phyloP scores from a whole-genome alignment of 2,113 vertebrate species.

The Seriola dumerili region DNA sequence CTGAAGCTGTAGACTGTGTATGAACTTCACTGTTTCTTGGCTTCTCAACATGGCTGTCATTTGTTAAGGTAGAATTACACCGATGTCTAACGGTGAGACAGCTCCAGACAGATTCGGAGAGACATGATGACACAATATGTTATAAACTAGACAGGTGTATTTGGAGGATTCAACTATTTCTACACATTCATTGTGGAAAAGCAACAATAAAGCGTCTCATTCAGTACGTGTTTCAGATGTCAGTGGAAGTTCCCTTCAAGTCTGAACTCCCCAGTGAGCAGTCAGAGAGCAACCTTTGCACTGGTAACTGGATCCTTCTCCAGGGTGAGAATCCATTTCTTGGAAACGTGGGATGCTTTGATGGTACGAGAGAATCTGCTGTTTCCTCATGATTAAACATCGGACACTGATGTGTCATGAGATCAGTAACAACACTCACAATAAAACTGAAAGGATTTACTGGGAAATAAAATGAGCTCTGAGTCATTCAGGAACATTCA shows the following conservation, averaged over 20 bases:
- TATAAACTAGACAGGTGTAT: conserved; percentile 34
- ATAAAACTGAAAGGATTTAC: conserved; percentile 29
- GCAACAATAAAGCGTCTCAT: conserved; percentile 49
- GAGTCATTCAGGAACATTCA: conserved; percentile 17
- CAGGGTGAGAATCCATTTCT: conserved; percentile 34
- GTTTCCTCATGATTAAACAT: conserved; percentile 25
- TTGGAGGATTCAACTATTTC: conserved; percentile 24
- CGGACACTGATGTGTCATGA: not conserved
- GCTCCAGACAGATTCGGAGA: not conserved
- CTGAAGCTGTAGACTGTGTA: not conserved
- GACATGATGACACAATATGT: not conserved
- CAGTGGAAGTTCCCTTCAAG: conserved; percentile 71
- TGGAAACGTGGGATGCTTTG: conserved; percentile 25
- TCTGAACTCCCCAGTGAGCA: conserved; percentile 11
- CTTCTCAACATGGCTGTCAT: not conserved
- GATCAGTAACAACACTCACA: conserved; percentile 5
- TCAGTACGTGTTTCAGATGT: conserved; percentile 49
- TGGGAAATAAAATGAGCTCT: conserved; percentile 25
- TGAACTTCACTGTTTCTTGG: conserved; percentile 4
- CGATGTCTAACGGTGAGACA: not conserved
- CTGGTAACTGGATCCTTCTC: conserved; percentile 47
- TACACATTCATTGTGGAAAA: conserved; percentile 15
- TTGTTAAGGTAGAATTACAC: conserved; percentile 27
- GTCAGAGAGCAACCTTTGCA: conserved; percentile 11
- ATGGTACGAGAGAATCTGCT: conserved; percentile 20